Evolutionary conservation across 1,140 invertebrate species (phyloP).

Genomic region (Plodia interpunctella): DNA sequence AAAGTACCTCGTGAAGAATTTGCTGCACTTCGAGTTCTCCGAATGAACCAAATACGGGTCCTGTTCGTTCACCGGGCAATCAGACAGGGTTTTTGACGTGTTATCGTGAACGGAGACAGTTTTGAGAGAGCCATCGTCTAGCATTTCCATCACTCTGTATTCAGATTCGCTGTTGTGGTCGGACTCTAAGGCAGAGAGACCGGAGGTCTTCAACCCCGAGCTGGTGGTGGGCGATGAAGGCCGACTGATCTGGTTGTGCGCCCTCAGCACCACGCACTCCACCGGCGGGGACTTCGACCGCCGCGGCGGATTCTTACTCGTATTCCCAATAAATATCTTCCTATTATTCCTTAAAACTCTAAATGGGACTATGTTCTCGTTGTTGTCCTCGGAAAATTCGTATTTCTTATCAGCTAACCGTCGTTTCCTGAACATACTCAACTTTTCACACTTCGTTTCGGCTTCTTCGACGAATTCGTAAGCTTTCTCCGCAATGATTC

Average conservation of each 20-base stretch:
- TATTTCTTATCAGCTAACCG: slow-evolving; percentile 94
- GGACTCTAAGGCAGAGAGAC: slow-evolving; percentile 41
- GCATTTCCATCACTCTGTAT: slow-evolving; percentile 73
- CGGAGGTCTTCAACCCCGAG: slow-evolving; percentile 45
- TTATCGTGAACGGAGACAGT: slow-evolving; percentile 73
- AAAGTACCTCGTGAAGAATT: slow-evolving; percentile 73
- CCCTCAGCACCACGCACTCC: slow-evolving; percentile 61
- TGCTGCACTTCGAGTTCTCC: slow-evolving; percentile 74
- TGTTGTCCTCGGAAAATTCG: slow-evolving; percentile 91
- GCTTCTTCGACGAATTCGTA: slow-evolving; percentile 91
- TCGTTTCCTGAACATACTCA: slow-evolving; percentile 88
- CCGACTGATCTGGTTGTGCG: slow-evolving; percentile 70
- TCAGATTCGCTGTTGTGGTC: slow-evolving; percentile 67
- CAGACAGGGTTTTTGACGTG: slow-evolving; percentile 72
- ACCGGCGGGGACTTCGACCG: slow-evolving; percentile 66
- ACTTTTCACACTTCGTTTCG: slow-evolving; percentile 87
- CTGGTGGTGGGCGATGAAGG: slow-evolving; percentile 51
- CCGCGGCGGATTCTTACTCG: slow-evolving; percentile 43
- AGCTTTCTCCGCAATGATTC: slow-evolving; percentile 83
- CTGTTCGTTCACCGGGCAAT: slow-evolving; percentile 63
- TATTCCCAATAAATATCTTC: slow-evolving; percentile 70
- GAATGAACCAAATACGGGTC: slow-evolving; percentile 75
- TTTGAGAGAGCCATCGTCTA: slow-evolving; percentile 72
- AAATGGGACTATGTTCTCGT: slow-evolving; percentile 90
- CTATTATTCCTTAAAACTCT: slow-evolving; percentile 76